Conservation (phyloP, 2,113 vertebrate genomes). For the Casuarius casuarius region DNA sequence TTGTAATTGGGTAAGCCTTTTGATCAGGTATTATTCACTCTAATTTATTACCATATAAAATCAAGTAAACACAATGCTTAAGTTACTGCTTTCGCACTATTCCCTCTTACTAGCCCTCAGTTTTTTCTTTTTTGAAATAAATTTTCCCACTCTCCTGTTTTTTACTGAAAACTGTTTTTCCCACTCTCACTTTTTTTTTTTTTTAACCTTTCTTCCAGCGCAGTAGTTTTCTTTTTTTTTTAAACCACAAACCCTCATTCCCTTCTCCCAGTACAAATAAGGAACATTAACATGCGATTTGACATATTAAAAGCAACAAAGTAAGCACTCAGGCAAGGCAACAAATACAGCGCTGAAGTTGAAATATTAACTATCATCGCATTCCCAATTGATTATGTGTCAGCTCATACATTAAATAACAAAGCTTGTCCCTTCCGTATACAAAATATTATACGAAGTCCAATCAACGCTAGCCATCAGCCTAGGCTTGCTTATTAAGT, state of each 20-base stretch:
- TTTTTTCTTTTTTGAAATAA: not conserved
- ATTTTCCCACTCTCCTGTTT: not conserved
- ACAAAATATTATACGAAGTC: not conserved
- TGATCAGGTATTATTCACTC: not conserved
- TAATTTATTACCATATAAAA: not conserved
- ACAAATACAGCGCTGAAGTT: not conserved
- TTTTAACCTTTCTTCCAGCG: not conserved
- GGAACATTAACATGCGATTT: rapidly evolving
- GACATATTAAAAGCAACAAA: not conserved
- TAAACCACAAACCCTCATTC: not conserved
- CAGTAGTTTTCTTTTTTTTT: not conserved
- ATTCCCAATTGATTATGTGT: not conserved
- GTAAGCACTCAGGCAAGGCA: not conserved
- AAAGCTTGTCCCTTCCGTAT: not conserved
- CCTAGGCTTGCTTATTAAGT: not conserved
- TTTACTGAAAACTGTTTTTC: not conserved
- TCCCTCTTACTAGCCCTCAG: not conserved
- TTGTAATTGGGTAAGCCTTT: not conserved
- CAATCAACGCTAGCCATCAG: not conserved
- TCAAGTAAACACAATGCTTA: not conserved
- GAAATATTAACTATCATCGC: not conserved
- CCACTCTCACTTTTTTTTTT: not conserved
- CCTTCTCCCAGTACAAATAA: not conserved
- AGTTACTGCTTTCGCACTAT: not conserved
- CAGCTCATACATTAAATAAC: not conserved